phyloP scores from a whole-genome alignment of 2,113 vertebrate genomes.

The Myrmecophaga tridactyla region DNA sequence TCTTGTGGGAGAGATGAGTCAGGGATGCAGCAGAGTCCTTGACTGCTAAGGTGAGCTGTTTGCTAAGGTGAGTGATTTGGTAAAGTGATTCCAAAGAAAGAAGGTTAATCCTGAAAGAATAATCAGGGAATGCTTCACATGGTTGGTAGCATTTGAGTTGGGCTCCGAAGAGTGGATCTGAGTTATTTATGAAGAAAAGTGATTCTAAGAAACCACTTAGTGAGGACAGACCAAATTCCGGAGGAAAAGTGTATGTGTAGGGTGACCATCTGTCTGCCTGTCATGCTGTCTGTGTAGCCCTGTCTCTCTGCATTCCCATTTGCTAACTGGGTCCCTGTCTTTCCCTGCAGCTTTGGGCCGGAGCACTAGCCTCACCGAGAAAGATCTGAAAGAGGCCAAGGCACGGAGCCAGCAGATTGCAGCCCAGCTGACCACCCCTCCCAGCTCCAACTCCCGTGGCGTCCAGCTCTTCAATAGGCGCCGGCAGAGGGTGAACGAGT shows the following conservation, averaged over 20 bases:
- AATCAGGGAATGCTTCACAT: not conserved
- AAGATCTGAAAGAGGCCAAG: constrained; percentile 93
- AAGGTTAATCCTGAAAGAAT: not conserved
- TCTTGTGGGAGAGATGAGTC: not conserved
- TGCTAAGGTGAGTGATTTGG: not conserved
- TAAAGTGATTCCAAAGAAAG: not conserved
- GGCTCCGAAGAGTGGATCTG: not conserved
- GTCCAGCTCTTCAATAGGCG: constrained; percentile 95
- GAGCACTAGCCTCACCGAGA: constrained; percentile 92
- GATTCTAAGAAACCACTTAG: not conserved
- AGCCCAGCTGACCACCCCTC: constrained; percentile 92
- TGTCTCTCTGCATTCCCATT: not conserved
- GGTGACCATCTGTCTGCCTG: not conserved
- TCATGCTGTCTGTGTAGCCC: not conserved
- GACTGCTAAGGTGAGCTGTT: not conserved
- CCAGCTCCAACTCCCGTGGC: constrained; percentile 90
- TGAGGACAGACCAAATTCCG: not conserved
- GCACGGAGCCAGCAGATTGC: constrained; percentile 92
- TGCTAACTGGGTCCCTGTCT: constrained; percentile 67
- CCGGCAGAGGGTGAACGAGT: constrained; percentile 91
- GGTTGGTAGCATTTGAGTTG: not conserved
- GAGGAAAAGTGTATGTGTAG: not conserved
- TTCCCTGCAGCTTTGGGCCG: constrained; percentile 85
- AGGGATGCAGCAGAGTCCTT: not conserved
- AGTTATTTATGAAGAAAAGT: not conserved